These are phyloP conservation scores for Toxotes lorentzi DNA, from an alignment of 2,797 vertebrate genomes.

Conservation along the genomic window DNA sequence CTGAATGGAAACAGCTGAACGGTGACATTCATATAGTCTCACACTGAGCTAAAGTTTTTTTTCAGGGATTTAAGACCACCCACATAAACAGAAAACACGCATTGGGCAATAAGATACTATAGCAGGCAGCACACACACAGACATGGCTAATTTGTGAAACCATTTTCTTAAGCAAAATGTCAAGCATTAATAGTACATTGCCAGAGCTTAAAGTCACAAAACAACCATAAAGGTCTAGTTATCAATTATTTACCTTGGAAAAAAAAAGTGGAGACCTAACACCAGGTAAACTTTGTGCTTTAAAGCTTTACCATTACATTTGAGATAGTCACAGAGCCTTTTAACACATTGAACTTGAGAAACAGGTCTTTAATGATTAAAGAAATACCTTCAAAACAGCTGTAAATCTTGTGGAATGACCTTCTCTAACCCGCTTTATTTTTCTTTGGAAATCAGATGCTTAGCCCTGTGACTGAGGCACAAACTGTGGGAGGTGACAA, in stretches of 20 bases:
- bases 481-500: no score
- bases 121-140: background rate
- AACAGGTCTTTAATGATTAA: background rate
- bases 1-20: background rate
- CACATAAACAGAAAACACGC: slow-evolving; percentile 11
- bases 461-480: no score
- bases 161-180: background rate
- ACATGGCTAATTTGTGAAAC: background rate
- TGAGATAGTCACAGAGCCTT: no score
- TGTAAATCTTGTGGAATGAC: no score
- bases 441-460: background rate
- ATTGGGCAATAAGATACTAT: background rate
- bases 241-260: background rate
- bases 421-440: background rate
- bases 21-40: background rate
- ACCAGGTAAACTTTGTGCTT: background rate
- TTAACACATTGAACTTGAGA: background rate
- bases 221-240: background rate
- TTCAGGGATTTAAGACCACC: slow-evolving; percentile 32
- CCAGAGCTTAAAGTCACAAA: background rate
- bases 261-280: background rate
- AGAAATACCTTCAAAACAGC: background rate
- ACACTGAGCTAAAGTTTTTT: background rate
- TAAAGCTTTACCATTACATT: no score
- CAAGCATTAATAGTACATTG: background rate